Evolutionary conservation across 2,113 vertebrate genomes (phyloP).

Genomic region (Chunga burmeisteri): DNA sequence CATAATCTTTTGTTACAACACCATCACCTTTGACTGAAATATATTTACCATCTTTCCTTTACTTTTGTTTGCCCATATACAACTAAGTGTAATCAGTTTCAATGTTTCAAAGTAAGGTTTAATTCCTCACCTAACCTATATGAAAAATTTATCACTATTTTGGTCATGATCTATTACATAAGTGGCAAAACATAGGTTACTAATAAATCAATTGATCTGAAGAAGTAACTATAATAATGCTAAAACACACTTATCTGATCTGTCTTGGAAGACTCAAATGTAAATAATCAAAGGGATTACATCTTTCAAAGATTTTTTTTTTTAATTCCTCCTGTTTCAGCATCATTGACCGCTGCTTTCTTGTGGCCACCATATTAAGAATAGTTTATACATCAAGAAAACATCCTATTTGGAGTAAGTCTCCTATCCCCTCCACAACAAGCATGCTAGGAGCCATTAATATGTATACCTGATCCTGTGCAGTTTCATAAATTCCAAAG

Average conservation of each 20-base stretch:
- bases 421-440: background rate
- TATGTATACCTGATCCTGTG: fast-evolving
- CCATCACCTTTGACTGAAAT: background rate
- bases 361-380: background rate
- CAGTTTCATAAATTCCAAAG: background rate
- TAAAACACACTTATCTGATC: background rate
- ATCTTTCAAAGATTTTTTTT: background rate
- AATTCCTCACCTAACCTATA: background rate
- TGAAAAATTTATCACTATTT: background rate
- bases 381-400: background rate
- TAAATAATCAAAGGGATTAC: background rate
- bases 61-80: background rate
- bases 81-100: background rate
- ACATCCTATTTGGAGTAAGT: background rate
- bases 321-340: background rate
- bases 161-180: background rate
- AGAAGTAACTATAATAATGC: background rate
- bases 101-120: background rate
- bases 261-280: background rate
- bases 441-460: background rate
- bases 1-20: background rate
- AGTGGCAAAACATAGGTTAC: background rate
- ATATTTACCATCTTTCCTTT: background rate
- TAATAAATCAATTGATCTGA: background rate
- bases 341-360: background rate